Conservation (phyloP, 2,797 vertebrate species). For the Lepus oiostolus region DNA sequence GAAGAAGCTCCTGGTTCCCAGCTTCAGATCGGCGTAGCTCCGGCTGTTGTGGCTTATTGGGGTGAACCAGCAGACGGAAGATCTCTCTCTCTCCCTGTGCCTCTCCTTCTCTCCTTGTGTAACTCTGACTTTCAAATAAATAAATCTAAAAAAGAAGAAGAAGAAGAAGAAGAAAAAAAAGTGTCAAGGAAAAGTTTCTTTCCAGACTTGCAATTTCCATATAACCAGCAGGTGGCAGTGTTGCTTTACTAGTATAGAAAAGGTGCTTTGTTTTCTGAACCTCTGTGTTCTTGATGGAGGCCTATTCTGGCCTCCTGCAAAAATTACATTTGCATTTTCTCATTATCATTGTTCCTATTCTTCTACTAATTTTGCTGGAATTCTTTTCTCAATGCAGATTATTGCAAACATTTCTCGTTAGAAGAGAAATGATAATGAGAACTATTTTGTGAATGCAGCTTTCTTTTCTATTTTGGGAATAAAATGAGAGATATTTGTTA, state of each 20-base stretch:
- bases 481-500: not conserved
- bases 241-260: not conserved
- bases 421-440: not conserved
- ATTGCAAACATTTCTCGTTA: not conserved
- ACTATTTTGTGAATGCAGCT: not conserved
- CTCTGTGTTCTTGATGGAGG: not conserved
- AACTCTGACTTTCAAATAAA: too few relatives aligned
- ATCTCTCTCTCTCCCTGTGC: too few relatives aligned
- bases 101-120: too few relatives aligned
- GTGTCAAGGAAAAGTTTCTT: not conserved
- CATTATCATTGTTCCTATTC: not conserved
- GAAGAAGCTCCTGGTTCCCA: too few relatives aligned
- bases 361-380: not conserved
- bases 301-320: not conserved
- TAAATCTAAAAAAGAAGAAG: too few relatives aligned
- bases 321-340: constrained; percentile 31
- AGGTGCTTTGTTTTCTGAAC: not conserved
- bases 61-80: too few relatives aligned
- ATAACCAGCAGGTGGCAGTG: constrained; percentile 53
- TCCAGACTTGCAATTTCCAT: constrained; percentile 13
- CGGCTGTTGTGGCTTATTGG: too few relatives aligned
- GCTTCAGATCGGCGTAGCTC: too few relatives aligned
- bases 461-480: constrained; percentile 33
- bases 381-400: constrained; percentile 18
- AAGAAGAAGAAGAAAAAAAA: too few relatives aligned